Percentiles rank a stretch among this genome's conserved stretches.
phyloP scores from a whole-genome alignment of 2,113 vertebrate species.

The Regulus satrapa region DNA sequence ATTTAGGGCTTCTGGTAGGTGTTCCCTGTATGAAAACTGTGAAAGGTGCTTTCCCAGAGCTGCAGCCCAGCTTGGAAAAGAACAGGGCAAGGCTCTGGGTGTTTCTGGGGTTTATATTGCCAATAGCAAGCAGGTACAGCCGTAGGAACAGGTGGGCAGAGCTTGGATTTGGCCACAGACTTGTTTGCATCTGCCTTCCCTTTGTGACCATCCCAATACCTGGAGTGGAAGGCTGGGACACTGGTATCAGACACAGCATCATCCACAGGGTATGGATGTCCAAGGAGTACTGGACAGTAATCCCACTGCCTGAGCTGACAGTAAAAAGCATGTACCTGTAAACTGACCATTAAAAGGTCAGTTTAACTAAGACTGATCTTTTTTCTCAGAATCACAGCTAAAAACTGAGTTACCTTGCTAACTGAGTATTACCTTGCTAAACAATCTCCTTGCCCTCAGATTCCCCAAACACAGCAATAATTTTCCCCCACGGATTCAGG shows the following conservation, averaged over 20 bases:
- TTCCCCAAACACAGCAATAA: neutral
- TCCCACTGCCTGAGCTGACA: neutral
- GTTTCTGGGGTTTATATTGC: neutral
- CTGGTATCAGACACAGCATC: neutral
- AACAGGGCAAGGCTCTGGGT: neutral
- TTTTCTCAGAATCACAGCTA: neutral
- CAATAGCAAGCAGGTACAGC: neutral
- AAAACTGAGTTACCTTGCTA: neutral
- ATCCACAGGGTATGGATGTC: neutral
- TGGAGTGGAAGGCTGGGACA: neutral
- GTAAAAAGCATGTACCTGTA: rapidly evolving
- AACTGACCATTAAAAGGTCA: neutral
- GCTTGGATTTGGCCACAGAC: neutral
- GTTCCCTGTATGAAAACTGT: neutral
- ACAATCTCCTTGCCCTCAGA: neutral
- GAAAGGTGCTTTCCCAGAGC: neutral
- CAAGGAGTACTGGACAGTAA: neutral
- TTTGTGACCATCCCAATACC: neutral
- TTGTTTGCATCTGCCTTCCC: neutral
- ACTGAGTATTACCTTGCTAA: neutral
- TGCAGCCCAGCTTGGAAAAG: neutral
- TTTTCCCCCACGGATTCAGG: neutral
- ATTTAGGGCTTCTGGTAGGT: neutral
- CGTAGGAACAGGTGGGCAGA: neutral
- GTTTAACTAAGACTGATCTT: neutral